Base-by-base conservation (phyloP, 2,888 invertebrate species). In the Athalia rosae region DNA sequence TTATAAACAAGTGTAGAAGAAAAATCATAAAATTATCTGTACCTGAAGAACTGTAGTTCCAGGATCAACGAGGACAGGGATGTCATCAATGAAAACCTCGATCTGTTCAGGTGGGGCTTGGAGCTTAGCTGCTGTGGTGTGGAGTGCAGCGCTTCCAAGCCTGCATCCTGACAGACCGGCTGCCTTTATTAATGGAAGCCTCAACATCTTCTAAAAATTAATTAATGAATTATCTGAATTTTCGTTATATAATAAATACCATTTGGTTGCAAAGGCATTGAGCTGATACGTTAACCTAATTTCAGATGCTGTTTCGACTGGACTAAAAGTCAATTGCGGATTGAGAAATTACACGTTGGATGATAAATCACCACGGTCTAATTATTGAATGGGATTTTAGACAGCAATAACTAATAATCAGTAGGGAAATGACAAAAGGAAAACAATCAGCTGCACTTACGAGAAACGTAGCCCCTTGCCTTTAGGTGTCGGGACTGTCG, bases 11-110 rank as follows among this genome's bases (percentile, higher is more conserved):
- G 5, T 48, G 50, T 64, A 48, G 8, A 62, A 11, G 66, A 13
- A 41, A 8, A 13, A 43, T 9, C 9, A 7, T 61, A 13, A 62
- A 62, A 15, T 66, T 50, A 59, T 58, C 78, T 80, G 87, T 90
- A 97, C 98, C 94, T 98, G 98, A 79, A 99, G 91, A 43, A 99
- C 97, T 63, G 99, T 99, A 48, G 98, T 98, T 76, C 99, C 99
- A 45, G 99, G 99, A 63, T 95, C 94, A 56, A 99, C 99, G 87
- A 95, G 91, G 0, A 99, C 98, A 81, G 96, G 95, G 89, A 97
- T 96, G 90, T 98, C 99, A 92, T 99, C 98, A 85, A 99, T 96
- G 91, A 99, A 99, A 66, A 99, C 95, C 92, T 99, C 99, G 62
- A 99, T 93, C 87, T 95, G 95, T 81, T 96, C 95, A 58, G 95